Percentiles rank a stretch among this genome's conserved stretches.
Evolutionary conservation across 2,113 vertebrate genomes (phyloP).

Genomic region (Oreocharis arfaki): DNA sequence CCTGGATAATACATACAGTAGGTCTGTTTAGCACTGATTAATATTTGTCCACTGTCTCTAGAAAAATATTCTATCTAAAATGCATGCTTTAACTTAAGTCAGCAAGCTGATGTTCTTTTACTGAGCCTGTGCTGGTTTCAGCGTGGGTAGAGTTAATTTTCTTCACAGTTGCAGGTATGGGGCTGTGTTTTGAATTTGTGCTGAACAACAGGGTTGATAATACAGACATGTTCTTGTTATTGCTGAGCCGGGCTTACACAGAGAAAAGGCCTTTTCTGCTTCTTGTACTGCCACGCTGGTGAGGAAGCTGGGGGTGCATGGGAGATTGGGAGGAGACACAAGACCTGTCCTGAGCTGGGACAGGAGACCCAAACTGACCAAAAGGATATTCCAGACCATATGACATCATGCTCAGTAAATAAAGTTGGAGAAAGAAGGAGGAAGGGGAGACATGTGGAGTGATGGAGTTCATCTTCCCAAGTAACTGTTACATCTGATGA

Average conservation of each 20-base stretch:
- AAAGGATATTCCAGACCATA: not conserved
- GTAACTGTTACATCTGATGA: not conserved
- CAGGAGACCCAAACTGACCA: not conserved
- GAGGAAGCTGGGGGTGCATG: not conserved
- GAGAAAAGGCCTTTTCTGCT: not conserved
- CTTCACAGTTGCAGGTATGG: no score
- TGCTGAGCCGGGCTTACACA: not conserved
- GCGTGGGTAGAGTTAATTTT: not conserved
- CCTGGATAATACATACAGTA: not conserved
- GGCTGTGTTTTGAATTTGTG: not conserved
- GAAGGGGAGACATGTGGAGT: accelerated
- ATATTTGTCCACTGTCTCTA: not conserved
- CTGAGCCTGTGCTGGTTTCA: not conserved
- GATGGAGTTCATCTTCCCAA: not conserved
- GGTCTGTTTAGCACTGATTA: not conserved
- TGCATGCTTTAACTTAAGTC: not conserved
- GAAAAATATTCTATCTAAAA: not conserved
- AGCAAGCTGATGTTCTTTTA: not conserved
- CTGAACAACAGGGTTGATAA: not conserved
- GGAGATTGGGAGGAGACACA: not conserved
- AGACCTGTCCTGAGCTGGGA: not conserved
- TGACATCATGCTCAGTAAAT: not conserved
- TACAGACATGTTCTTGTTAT: accelerated
- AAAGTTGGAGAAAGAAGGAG: not conserved
- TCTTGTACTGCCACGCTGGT: accelerated